Conservation (phyloP, 2,888 invertebrate species). For the Clanis bilineata region DNA sequence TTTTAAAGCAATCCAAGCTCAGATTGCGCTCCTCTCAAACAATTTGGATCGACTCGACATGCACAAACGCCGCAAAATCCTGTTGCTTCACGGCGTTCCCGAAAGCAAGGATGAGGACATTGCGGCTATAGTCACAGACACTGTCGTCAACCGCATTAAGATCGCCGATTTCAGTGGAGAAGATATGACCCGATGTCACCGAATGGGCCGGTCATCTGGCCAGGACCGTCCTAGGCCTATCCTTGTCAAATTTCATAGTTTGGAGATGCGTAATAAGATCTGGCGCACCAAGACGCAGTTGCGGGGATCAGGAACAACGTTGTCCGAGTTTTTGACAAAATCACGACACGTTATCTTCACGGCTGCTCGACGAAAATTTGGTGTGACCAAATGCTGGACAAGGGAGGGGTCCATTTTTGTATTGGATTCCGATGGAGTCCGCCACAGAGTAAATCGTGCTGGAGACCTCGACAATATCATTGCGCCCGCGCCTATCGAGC, state of each 20-base stretch:
- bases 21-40: too few relatives aligned
- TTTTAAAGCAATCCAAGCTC: too few relatives aligned
- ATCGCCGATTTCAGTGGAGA: neutral
- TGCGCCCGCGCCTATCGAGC: too few relatives aligned
- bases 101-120: too few relatives aligned
- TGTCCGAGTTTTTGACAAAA: constrained; percentile 6
- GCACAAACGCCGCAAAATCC: constrained; percentile 2
- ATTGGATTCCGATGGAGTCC: too few relatives aligned
- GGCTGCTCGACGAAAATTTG: neutral
- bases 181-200: neutral
- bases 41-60: too few relatives aligned
- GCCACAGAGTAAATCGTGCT: neutral
- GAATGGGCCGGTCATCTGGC: too few relatives aligned
- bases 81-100: constrained; percentile 7
- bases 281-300: neutral
- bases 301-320: neutral
- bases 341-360: neutral
- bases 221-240: neutral
- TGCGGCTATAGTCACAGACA: neutral
- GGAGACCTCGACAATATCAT: neutral
- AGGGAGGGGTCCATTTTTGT: neutral
- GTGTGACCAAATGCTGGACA: constrained; percentile 4
- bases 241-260: neutral
- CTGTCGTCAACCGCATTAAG: neutral
- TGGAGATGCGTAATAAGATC: neutral